Evolutionary conservation across 1,140 invertebrate species (phyloP).

Genomic region (Protaetia brevitarsis): DNA sequence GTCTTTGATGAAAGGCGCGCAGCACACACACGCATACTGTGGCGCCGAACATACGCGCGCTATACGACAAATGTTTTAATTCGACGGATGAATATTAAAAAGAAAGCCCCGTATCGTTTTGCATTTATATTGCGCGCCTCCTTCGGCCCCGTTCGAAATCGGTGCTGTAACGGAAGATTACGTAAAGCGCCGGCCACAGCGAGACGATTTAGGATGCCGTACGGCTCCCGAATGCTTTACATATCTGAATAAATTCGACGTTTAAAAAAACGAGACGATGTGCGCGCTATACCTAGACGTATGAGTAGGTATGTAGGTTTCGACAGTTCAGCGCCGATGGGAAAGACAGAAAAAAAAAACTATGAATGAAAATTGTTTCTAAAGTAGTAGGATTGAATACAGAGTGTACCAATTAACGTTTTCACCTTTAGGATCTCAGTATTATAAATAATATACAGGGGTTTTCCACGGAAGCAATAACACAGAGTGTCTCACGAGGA

Average conservation of each 20-base stretch:
- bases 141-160: background rate
- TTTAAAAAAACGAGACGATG: too few species aligned
- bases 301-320: background rate
- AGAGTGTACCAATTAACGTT: too few species aligned
- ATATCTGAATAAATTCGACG: background rate
- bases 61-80: constrained; percentile 8
- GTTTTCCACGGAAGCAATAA: too few species aligned
- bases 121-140: background rate
- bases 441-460: too few species aligned
- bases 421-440: too few species aligned
- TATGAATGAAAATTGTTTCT: too few species aligned
- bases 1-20: background rate
- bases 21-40: too few species aligned
- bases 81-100: constrained; percentile 9
- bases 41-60: background rate
- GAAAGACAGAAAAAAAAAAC: too few species aligned
- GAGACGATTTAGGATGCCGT: background rate
- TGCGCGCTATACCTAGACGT: too few species aligned
- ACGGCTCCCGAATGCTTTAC: background rate
- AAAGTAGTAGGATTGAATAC: too few species aligned
- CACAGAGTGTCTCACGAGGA: too few species aligned
- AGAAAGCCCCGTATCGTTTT: background rate
- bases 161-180: background rate
- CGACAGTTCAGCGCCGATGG: too few species aligned
- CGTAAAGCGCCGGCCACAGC: background rate